A percentile compares a stretch with the other conserved stretches of the same genome.
Conservation (phyloP, 1,140 invertebrate genomes). For the Bombus picipes region DNA sequence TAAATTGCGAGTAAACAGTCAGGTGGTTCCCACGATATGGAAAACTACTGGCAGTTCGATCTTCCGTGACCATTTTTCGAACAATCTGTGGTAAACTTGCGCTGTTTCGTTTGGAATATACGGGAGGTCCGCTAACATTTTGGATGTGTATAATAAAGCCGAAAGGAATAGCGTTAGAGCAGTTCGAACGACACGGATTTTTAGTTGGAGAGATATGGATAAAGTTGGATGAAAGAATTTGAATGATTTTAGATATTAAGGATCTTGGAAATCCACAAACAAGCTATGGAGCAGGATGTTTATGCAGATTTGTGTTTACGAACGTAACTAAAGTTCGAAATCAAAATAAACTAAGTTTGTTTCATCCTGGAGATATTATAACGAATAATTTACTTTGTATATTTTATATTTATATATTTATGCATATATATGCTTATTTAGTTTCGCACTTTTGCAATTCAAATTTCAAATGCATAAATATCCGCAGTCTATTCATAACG, state of each 20-base stretch:
- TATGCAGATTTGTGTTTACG: too few species aligned
- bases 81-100: too few species aligned
- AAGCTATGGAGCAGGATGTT: too few species aligned
- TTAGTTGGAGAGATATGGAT: too few species aligned
- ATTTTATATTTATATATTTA: background rate
- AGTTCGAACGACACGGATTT: too few species aligned
- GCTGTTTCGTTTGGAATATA: background rate
- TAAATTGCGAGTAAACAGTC: conserved; percentile 22
- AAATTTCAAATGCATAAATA: background rate
- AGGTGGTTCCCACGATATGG: conserved; percentile 1
- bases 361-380: background rate
- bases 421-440: background rate
- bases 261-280: too few species aligned
- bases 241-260: too few species aligned
- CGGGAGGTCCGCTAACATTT: background rate
- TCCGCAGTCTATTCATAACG: background rate
- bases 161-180: background rate
- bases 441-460: background rate
- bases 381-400: background rate
- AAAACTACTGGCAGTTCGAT: conserved; percentile 1
- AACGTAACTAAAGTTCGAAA: too few species aligned
- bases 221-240: too few species aligned
- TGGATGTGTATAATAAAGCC: background rate
- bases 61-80: conserved; percentile 4
- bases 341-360: too few species aligned